Percentiles rank a stretch among this genome's conserved stretches.
phyloP scores from a whole-genome alignment of 2,888 invertebrate species.

The Lasioglossum marginatum region DNA sequence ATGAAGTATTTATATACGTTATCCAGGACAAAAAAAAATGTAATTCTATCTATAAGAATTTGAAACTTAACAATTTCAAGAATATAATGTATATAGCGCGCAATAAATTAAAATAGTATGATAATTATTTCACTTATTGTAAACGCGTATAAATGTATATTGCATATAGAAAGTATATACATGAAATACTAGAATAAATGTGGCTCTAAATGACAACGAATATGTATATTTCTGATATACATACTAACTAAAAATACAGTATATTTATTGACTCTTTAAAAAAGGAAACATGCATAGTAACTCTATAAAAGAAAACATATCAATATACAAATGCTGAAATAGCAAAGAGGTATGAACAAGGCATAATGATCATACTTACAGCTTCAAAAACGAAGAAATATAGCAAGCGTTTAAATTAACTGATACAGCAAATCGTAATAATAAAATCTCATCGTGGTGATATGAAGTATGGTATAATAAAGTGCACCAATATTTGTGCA shows the following conservation, averaged over 20 bases:
- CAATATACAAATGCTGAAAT: constrained; percentile 44
- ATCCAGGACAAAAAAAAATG: constrained; percentile 6
- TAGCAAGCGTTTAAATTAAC: constrained; percentile 49
- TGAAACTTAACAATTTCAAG: constrained; percentile 4
- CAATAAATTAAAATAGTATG: constrained; percentile 5
- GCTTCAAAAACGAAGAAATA: constrained; percentile 43
- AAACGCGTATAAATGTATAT: neutral
- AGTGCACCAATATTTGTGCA: constrained; percentile 46
- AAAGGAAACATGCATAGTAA: constrained; percentile 38
- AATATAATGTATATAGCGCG: constrained; percentile 16
- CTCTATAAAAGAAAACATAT: constrained; percentile 24
- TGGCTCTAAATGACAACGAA: neutral
- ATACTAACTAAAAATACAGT: neutral
- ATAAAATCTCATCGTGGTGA: constrained; percentile 35
- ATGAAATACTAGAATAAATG: neutral
- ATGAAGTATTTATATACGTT: constrained; percentile 28
- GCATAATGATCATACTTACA: constrained; percentile 53
- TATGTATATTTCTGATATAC: neutral
- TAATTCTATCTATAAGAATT: neutral
- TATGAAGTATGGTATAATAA: constrained; percentile 38
- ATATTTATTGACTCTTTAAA: neutral
- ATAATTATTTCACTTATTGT: neutral
- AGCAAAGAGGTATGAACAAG: constrained; percentile 40
- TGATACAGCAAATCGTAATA: constrained; percentile 47
- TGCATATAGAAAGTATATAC: neutral